These are phyloP conservation scores for Sebastes steindachneri DNA, from an alignment of 2,797 vertebrate species.

Conservation along the genomic window DNA sequence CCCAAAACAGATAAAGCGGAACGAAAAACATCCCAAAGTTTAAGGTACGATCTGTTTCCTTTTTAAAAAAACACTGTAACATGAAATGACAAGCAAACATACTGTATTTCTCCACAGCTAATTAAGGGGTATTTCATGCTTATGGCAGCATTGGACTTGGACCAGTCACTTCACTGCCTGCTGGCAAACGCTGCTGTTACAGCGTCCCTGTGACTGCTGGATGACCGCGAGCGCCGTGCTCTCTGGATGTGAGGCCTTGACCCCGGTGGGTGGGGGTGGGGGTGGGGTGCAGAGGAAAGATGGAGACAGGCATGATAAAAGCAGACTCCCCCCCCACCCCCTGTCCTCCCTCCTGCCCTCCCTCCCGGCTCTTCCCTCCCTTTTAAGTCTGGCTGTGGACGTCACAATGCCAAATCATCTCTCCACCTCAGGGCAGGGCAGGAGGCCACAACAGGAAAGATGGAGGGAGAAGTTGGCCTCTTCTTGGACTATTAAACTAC, in stretches of 20 bases:
- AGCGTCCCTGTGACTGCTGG: constrained; percentile 84
- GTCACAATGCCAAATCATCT: constrained; percentile 72
- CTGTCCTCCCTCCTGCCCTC: constrained; percentile 5
- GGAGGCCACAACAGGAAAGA: constrained; percentile 29
- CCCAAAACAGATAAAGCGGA: constrained; percentile 9
- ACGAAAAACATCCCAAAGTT: constrained; percentile 7
- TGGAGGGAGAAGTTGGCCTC: background rate
- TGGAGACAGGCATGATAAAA: constrained; percentile 92
- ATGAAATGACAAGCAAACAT: constrained; percentile 8
- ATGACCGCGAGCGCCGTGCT: constrained; percentile 90
- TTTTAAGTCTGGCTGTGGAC: constrained; percentile 73
- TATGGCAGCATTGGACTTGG: constrained; percentile 21
- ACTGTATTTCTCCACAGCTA: background rate
- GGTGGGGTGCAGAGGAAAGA: constrained; percentile 83
- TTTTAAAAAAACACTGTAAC: constrained; percentile 4
- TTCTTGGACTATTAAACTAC: background rate
- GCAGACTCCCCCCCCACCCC: constrained; percentile 43
- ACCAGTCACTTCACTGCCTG: constrained; percentile 14
- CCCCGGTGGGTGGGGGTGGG: constrained; percentile 61
- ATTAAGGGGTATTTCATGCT: constrained; percentile 1
- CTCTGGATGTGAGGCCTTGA: constrained; percentile 91
- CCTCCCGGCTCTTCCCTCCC: constrained; percentile 36
- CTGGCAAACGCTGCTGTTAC: constrained; percentile 2
- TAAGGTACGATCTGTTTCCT: background rate
- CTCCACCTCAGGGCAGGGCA: constrained; percentile 54